Conservation (phyloP, 2,113 vertebrate species). For the Otis tarda region DNA sequence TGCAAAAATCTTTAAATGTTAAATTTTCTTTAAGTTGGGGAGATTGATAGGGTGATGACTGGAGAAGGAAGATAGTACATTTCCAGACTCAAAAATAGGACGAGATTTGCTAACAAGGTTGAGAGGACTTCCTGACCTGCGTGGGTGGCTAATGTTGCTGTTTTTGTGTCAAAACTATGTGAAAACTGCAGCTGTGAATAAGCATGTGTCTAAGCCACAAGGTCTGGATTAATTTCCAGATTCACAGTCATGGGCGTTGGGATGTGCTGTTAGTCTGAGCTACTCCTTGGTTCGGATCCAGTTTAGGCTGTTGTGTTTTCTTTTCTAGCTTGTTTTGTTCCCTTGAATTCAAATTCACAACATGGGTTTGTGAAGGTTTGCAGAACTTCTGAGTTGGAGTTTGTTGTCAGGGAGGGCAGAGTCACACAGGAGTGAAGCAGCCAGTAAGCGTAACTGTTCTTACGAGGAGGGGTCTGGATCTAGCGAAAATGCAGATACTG, state of each 20-base stretch:
- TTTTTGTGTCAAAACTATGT: slow-evolving; percentile 21
- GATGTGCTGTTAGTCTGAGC: slow-evolving; percentile 40
- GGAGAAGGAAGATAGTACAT: not conserved
- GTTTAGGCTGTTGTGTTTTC: not conserved
- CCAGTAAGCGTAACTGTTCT: not conserved
- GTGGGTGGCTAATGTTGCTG: slow-evolving; percentile 43
- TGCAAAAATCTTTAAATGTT: not conserved
- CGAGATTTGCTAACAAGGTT: not conserved
- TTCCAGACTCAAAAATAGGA: slow-evolving; percentile 14
- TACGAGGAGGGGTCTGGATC: accelerated
- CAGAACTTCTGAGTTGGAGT: not conserved
- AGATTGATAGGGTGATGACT: not conserved
- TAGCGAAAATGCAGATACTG: not conserved
- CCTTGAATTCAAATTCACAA: not conserved
- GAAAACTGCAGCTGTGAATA: slow-evolving; percentile 31
- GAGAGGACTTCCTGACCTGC: slow-evolving; percentile 17
- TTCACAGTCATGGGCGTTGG: slow-evolving; percentile 34
- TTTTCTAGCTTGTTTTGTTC: slow-evolving; percentile 13
- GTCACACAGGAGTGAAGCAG: not conserved
- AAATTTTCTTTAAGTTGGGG: not conserved
- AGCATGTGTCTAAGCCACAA: slow-evolving; percentile 30
- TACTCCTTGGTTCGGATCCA: slow-evolving; percentile 20
- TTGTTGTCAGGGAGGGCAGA: not conserved
- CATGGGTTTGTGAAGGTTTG: not conserved
- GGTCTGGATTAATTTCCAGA: slow-evolving; percentile 11